Evolutionary conservation across 2,888 invertebrate genomes (phyloP).

Genomic region (Tetranychus truncatus): DNA sequence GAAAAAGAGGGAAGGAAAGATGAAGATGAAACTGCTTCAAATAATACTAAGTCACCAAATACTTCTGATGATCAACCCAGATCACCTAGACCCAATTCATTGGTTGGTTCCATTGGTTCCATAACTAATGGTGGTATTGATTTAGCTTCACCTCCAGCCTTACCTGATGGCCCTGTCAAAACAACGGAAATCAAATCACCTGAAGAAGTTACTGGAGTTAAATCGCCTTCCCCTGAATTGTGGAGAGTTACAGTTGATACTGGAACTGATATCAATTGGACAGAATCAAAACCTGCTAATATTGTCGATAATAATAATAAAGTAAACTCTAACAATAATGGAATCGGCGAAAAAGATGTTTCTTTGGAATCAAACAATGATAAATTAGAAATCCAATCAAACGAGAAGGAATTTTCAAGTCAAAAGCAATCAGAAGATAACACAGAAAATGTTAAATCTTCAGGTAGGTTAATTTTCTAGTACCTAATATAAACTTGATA

Average conservation of each 20-base stretch:
- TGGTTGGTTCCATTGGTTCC: not conserved
- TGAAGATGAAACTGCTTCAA: not conserved
- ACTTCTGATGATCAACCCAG: conserved; percentile 3
- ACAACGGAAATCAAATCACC: conserved; percentile 66
- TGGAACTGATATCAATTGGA: conserved; percentile 39
- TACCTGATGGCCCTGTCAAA: conserved; percentile 23
- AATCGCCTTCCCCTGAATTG: conserved; percentile 81
- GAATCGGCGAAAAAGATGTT: not conserved
- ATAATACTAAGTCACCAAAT: not conserved
- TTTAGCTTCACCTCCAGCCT: not conserved
- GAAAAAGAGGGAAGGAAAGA: conserved; percentile 5
- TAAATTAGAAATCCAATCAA: not conserved
- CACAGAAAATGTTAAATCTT: too few relatives aligned
- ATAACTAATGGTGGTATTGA: not conserved
- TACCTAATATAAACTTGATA: too few relatives aligned
- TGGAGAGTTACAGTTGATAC: conserved; percentile 87
- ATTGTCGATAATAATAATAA: not conserved
- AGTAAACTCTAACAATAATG: too few relatives aligned
- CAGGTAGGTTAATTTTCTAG: too few relatives aligned
- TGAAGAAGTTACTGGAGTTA: conserved; percentile 76
- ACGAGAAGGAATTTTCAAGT: too few relatives aligned
- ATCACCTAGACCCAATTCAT: conserved; percentile 13
- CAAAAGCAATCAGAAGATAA: too few relatives aligned
- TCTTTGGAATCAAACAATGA: not conserved
- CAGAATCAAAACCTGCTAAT: conserved; percentile 18